Conservation (phyloP, 2,888 invertebrate species). For the Macropis europaea region DNA sequence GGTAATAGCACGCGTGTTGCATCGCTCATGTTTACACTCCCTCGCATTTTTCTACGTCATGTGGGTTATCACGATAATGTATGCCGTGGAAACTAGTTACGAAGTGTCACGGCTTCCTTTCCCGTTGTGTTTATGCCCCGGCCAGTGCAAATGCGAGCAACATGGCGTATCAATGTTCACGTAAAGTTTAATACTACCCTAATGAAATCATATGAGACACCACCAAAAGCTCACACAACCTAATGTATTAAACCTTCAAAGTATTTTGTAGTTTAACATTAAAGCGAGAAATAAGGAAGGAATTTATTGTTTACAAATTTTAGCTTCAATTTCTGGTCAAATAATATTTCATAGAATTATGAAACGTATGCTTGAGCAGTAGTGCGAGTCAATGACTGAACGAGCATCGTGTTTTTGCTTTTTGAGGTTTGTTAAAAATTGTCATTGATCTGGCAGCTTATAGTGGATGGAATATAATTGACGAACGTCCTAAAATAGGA, state of each 20-base stretch:
- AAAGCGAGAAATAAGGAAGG: too few relatives aligned
- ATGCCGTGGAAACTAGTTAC: slow-evolving; percentile 5
- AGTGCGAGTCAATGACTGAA: background rate
- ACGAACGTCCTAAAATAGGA: background rate
- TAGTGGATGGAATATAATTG: background rate
- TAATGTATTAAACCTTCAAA: too few relatives aligned
- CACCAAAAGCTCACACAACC: too few relatives aligned
- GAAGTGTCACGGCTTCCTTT: slow-evolving; percentile 1
- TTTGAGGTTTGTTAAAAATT: too few relatives aligned
- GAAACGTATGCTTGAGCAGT: too few relatives aligned
- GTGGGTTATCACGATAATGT: slow-evolving; percentile 21
- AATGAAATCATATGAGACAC: too few relatives aligned
- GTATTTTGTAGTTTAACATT: too few relatives aligned
- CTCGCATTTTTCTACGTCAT: background rate
- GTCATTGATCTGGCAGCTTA: too few relatives aligned
- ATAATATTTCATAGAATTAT: too few relatives aligned
- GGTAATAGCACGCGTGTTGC: slow-evolving; percentile 2
- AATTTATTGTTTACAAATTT: too few relatives aligned
- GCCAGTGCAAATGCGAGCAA: background rate
- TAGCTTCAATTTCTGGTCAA: too few relatives aligned
- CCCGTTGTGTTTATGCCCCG: background rate
- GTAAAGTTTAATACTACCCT: background rate
- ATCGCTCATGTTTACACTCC: background rate
- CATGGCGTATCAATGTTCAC: background rate
- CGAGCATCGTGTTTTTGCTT: too few relatives aligned